Evolutionary conservation across 2,797 vertebrate genomes (phyloP), one percentile per base, ranked within the genome.

Genomic region (Sebastes aleutianus): DNA sequence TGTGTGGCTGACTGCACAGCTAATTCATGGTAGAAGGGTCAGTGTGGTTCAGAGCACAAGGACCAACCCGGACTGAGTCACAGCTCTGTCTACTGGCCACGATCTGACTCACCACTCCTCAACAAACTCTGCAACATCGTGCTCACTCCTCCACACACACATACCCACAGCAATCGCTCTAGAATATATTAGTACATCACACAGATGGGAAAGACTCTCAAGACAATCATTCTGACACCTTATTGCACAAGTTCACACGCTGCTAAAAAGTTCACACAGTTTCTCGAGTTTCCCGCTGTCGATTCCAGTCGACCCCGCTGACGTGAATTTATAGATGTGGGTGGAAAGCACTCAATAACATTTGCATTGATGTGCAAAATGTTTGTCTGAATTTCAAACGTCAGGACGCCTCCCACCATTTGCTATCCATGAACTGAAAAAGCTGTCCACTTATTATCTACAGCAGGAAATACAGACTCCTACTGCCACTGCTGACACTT

Each of bases 1-100:
- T 74, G 74, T 79, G 76, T 16, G 77, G 82, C 80, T 87, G 90
- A 87, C 74, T 89, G 88, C 78, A 84, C 83, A 79, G 70, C 71
- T 88, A 88, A 90, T 87, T 82, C 74, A 64, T 50, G 59, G 76
- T 72, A 58, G 74, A 87, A 68, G 72, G 75, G 76, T 76, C n/a
- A 26, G 69, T 54, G 73, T 66, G 87, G 89, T 78, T 93, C 91
- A 92, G 66, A 61, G 80, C 80, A 57, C 74, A 79, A 61, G 67
- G 85, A 86, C 74, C 75, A 58, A 83, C 74, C 74, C 22, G 0
- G 43, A 47, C 82, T 94, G 90, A 93, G 85, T 93, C 93, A 94
- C 79, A 63, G 36, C 74, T 88, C 66, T 82, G 82, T 87, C 78
- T 76, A 64, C 81, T 39, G 76, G 74, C 86, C 77, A 68, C 12